phyloP scores from a whole-genome alignment of 2,888 invertebrate species.

The Drosophila sordidapex region DNA sequence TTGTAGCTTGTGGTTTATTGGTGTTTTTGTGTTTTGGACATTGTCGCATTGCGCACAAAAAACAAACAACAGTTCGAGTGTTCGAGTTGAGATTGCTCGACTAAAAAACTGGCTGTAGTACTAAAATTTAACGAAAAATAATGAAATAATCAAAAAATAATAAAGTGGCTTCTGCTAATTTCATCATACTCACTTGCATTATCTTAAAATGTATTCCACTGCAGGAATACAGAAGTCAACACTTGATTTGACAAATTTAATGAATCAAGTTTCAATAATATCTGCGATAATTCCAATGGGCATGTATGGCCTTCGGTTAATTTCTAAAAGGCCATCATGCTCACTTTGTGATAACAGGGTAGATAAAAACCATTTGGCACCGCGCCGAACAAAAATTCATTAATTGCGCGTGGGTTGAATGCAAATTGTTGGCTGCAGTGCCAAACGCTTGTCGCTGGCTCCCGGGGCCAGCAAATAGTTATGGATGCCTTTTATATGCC shows the following conservation, averaged over 20 bases:
- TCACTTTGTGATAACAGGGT: constrained; percentile 2
- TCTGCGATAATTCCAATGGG: neutral
- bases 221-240: neutral
- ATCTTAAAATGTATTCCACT: neutral
- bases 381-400: constrained; percentile 53
- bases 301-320: neutral
- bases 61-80: neutral
- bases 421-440: constrained; percentile 54
- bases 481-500: neutral
- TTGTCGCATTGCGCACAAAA: constrained; percentile 53
- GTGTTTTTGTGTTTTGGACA: constrained; percentile 28
- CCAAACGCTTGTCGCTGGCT: constrained; percentile 59
- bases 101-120: constrained; percentile 2
- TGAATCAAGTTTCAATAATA: neutral
- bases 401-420: constrained; percentile 69
- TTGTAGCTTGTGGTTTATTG: constrained; percentile 33
- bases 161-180: neutral
- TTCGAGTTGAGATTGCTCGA: neutral
- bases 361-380: constrained; percentile 53
- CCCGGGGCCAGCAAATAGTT: constrained; percentile 33
- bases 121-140: neutral
- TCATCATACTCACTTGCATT: neutral
- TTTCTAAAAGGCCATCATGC: neutral
- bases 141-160: neutral
- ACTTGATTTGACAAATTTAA: neutral